phyloP scores from a whole-genome alignment of 2,797 vertebrate genomes.

The Neosilurus mollespiculum region DNA sequence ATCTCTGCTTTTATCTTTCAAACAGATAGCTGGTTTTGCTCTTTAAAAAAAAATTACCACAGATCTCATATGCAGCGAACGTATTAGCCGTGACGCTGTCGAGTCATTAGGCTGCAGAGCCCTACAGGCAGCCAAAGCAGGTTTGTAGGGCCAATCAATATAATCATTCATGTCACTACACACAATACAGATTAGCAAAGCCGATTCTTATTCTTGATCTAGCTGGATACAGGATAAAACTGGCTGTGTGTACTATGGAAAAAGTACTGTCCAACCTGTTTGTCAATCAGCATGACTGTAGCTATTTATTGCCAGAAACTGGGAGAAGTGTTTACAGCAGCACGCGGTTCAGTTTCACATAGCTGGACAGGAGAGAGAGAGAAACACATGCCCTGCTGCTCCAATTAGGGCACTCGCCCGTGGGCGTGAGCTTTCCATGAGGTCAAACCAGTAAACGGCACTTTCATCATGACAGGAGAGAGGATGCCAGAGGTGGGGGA shows the following conservation, averaged over 20 bases:
- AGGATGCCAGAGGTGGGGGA: constrained; percentile 35
- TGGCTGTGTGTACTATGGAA: constrained; percentile 60
- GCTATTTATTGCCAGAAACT: constrained; percentile 70
- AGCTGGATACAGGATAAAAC: constrained; percentile 49
- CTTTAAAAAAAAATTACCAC: neutral
- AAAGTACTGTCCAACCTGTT: constrained; percentile 50
- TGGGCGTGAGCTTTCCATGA: constrained; percentile 73
- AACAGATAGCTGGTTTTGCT: neutral
- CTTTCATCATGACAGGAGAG: constrained; percentile 57
- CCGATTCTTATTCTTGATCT: constrained; percentile 47
- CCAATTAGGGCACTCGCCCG: constrained; percentile 43
- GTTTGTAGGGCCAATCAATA: constrained; percentile 18
- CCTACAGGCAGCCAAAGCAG: constrained; percentile 21
- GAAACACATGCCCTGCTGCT: constrained; percentile 50
- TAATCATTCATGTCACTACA: constrained; percentile 26
- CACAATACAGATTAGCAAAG: constrained; percentile 6
- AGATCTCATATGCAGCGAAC: neutral
- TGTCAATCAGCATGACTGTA: constrained; percentile 66
- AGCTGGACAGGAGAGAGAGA: constrained; percentile 53
- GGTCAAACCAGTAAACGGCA: constrained; percentile 65
- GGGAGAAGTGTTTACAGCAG: constrained; percentile 45
- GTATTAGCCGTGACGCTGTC: neutral
- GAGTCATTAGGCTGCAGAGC: neutral
- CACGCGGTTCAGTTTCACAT: constrained; percentile 49
- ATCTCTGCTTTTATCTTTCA: neutral